These are phyloP conservation scores for Cherax destructor DNA, from an alignment of 1,140 invertebrate species.

Conservation along the genomic window DNA sequence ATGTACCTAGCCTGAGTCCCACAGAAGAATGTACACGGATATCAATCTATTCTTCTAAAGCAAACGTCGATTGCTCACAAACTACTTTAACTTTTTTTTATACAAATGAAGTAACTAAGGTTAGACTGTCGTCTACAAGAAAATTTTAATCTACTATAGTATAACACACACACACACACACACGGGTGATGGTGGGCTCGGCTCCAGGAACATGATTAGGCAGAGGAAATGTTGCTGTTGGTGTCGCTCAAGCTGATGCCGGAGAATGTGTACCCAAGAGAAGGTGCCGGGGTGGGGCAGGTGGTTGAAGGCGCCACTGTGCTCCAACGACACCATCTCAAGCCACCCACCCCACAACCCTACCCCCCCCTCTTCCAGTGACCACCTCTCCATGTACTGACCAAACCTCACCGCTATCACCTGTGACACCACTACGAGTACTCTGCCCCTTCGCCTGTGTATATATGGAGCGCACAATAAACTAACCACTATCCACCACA, in stretches of 20 bases:
- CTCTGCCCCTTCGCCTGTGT: too few relatives aligned
- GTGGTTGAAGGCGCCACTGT: neutral
- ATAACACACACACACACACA: too few relatives aligned
- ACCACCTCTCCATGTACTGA: too few relatives aligned
- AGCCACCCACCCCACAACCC: neutral
- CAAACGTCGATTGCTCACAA: too few relatives aligned
- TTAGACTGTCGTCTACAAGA: too few relatives aligned
- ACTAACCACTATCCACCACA: too few relatives aligned
- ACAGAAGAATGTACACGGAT: too few relatives aligned
- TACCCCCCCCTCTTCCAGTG: neutral
- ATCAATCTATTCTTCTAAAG: too few relatives aligned
- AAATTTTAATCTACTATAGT: too few relatives aligned
- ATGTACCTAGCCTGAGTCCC: neutral
- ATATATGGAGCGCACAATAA: too few relatives aligned
- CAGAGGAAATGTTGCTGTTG: neutral
- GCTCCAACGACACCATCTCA: neutral
- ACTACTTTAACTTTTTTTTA: too few relatives aligned
- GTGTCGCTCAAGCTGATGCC: neutral
- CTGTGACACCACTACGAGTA: neutral
- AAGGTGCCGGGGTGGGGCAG: neutral
- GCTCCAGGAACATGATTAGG: neutral
- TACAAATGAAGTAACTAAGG: too few relatives aligned
- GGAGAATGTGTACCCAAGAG: slow-evolving; percentile 34
- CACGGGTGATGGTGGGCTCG: neutral
- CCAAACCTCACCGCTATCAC: neutral